Evolutionary conservation across 2,113 vertebrate species (phyloP), one percentile per base, ranked within the genome.

Genomic region (Albula glossodonta): DNA sequence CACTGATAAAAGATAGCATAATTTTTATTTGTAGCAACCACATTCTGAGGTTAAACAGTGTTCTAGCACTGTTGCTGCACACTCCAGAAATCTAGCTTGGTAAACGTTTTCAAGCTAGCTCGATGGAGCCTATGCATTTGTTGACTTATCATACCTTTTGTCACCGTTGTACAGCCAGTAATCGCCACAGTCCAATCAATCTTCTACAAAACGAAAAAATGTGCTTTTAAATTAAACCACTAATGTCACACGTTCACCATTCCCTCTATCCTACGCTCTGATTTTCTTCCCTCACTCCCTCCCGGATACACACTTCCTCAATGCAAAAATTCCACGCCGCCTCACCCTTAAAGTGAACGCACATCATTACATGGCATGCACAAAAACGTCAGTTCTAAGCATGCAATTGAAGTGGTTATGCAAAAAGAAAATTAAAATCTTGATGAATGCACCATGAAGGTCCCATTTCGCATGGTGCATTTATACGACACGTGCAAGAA

Each of bases 271-370:
- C 91, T 89, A 86, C 83, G 88, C 90, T 87, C 87, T 86, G 86
- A 31, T 81, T 31, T 7, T 91, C 84, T 86, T 80, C 90, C 87
- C 83, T 81, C 81, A 90, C 92, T 92, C 92, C 90, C 88, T 92
- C 92, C 90, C 88, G 74, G 90, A 90, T 89, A 81, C 51, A 48
- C 89, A 85, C 88, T 90, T 92, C 88, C 91, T 92, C 53, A 63
- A 41, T 60, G 52, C 78, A 63, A 56, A 81, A 63, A 74, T 66
- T 51, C 41, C 12, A 77, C 81, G 13, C 84, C 88, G 56, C 84
- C 77, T 25, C 78, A 50, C 53, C 74, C 85, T 89, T 86, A 89
- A 89, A 89, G 87, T 78, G 88, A 86, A 80, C 83, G 83, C 80
- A 22, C 22, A 77, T 52, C 48, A n/a, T 74, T n/a, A 66, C 57